phyloP scores from a whole-genome alignment of 2,113 vertebrate species.

The Cynopterus brachyotis region DNA sequence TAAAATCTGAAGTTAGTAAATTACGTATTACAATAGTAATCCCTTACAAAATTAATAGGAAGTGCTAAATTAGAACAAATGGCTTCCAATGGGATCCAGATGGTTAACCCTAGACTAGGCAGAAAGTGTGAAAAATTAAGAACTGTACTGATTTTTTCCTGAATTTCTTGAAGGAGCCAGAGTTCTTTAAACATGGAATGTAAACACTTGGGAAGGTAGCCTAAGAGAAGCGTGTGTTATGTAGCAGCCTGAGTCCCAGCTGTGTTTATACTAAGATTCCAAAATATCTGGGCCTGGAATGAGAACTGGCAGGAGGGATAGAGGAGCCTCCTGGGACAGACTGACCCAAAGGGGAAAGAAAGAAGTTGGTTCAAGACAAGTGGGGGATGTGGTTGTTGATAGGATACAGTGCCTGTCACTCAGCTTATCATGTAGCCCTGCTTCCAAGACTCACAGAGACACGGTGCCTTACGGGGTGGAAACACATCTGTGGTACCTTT shows the following conservation, averaged over 20 bases:
- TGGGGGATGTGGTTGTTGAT: neutral
- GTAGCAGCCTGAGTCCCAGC: slow-evolving; percentile 42
- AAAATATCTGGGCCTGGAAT: neutral
- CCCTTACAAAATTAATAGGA: slow-evolving; percentile 65
- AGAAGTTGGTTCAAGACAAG: neutral
- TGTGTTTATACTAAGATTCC: slow-evolving; percentile 47
- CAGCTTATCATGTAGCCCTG: neutral
- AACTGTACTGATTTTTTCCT: neutral
- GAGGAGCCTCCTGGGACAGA: neutral
- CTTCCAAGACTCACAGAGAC: neutral
- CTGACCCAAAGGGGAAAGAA: neutral
- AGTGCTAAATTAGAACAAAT: slow-evolving; percentile 66
- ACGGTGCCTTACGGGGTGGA: neutral
- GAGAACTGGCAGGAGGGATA: neutral
- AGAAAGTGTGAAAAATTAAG: slow-evolving; percentile 66
- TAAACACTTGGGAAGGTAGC: slow-evolving; percentile 40
- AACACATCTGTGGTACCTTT: neutral
- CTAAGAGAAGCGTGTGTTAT: neutral
- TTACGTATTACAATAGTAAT: slow-evolving; percentile 68
- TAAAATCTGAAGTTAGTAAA: slow-evolving; percentile 64
- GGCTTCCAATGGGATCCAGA: slow-evolving; percentile 68
- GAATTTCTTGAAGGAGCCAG: slow-evolving; percentile 24
- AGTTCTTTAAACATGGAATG: slow-evolving; percentile 17
- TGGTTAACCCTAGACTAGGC: slow-evolving; percentile 51
- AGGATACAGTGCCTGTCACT: neutral